Percentiles rank a stretch among this genome's conserved stretches.
These are phyloP conservation scores for Habropoda laboriosa DNA, from an alignment of 1,140 invertebrate species.

Conservation along the genomic window DNA sequence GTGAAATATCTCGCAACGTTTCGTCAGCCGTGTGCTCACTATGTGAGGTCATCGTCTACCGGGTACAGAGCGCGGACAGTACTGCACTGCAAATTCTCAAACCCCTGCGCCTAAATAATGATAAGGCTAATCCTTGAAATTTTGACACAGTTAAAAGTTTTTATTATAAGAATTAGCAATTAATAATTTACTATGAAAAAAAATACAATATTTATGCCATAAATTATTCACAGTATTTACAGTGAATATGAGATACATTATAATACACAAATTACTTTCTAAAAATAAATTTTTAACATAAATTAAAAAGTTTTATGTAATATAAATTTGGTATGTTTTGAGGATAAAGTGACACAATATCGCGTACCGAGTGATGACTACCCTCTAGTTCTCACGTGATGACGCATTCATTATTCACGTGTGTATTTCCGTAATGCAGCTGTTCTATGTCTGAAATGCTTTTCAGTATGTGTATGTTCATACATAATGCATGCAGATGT, in stretches of 20 bases:
- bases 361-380: background rate
- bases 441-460: background rate
- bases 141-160: background rate
- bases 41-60: constrained; percentile 39
- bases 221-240: no score
- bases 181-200: background rate
- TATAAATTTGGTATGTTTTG: background rate
- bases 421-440: background rate
- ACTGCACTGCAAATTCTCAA: constrained; percentile 2
- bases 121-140: background rate
- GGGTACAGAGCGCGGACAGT: background rate
- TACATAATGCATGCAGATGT: background rate
- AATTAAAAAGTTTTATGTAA: background rate
- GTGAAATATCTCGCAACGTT: constrained; percentile 49
- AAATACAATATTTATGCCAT: background rate
- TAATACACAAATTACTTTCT: background rate
- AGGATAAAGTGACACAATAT: background rate
- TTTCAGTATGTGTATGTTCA: background rate
- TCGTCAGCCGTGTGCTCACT: constrained; percentile 39
- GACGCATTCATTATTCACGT: constrained; percentile 6
- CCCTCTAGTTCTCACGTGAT: background rate
- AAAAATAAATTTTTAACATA: background rate
- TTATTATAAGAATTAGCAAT: background rate
- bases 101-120: background rate
- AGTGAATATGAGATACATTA: no score